These are phyloP conservation scores for Hydractinia symbiolongicarpus DNA, from an alignment of 30 jellyfish, hydroid and myxozoan genomes.

Conservation along the genomic window DNA sequence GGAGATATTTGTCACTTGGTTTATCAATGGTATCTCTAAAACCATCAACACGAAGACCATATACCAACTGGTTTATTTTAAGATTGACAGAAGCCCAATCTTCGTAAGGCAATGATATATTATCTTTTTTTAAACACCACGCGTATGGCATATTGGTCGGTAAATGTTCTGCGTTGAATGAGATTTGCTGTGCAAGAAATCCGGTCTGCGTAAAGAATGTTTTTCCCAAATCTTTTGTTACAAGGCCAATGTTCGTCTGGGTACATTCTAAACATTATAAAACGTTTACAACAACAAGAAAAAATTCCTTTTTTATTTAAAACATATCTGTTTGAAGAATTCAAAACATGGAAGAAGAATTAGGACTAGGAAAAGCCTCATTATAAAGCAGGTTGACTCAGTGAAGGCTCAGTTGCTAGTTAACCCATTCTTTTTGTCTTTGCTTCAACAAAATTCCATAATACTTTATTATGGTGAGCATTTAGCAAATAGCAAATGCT, in stretches of 20 bases:
- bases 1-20: conserved; percentile 6
- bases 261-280: conserved; percentile 8
- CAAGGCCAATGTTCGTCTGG: background rate
- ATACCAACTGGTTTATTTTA: background rate
- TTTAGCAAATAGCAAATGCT: too few relatives aligned
- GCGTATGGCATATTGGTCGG: background rate
- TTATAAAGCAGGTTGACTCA: too few relatives aligned
- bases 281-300: background rate
- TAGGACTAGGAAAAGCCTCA: too few relatives aligned
- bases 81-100: conserved; percentile 22
- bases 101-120: background rate
- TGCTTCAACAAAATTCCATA: too few relatives aligned
- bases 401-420: too few relatives aligned
- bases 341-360: too few relatives aligned
- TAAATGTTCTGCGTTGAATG: conserved; percentile 1
- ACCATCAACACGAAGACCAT: conserved; percentile 22
- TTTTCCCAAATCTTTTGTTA: conserved; percentile 1
- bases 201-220: background rate
- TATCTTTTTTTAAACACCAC: conserved; percentile 22
- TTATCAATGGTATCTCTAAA: background rate
- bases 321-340: too few relatives aligned
- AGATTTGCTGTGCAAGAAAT: background rate
- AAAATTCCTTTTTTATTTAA: too few relatives aligned
- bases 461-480: too few relatives aligned
- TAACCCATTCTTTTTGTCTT: too few relatives aligned